Evolutionary conservation across 2,888 invertebrate genomes (phyloP).

Genomic region (Conomelus anceps): DNA sequence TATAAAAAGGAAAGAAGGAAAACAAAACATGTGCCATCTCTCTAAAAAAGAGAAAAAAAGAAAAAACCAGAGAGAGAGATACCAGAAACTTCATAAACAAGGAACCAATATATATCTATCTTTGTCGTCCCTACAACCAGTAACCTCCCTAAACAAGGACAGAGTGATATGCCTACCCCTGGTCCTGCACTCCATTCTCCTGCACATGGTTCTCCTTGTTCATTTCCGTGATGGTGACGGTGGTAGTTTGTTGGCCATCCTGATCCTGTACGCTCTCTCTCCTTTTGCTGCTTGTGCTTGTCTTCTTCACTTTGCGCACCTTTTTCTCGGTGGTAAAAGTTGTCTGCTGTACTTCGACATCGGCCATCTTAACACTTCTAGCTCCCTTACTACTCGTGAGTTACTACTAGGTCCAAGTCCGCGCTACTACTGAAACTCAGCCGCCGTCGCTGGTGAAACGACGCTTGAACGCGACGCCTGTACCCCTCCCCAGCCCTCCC

Average conservation of each 20-base stretch:
- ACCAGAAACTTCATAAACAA: too few relatives aligned
- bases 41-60: too few relatives aligned
- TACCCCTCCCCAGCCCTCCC: conserved; percentile 24
- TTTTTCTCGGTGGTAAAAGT: conserved; percentile 70
- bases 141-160: too few relatives aligned
- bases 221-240: conserved; percentile 68
- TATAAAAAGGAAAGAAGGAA: too few relatives aligned
- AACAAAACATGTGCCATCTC: too few relatives aligned
- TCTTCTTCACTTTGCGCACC: conserved; percentile 87
- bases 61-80: too few relatives aligned
- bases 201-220: conserved; percentile 45
- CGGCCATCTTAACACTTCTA: conserved; percentile 59
- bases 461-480: conserved; percentile 20
- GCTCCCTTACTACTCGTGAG: conserved; percentile 24
- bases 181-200: conserved; percentile 49
- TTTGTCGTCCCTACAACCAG: too few relatives aligned
- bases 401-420: background rate
- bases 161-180: too few relatives aligned
- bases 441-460: background rate
- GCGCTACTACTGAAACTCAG: conserved; percentile 22
- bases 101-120: too few relatives aligned
- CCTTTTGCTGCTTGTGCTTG: conserved; percentile 60
- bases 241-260: conserved; percentile 48
- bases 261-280: conserved; percentile 64
- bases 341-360: conserved; percentile 82